phyloP scores from a whole-genome alignment of 2,113 vertebrate species.

The Crotalus tigris region DNA sequence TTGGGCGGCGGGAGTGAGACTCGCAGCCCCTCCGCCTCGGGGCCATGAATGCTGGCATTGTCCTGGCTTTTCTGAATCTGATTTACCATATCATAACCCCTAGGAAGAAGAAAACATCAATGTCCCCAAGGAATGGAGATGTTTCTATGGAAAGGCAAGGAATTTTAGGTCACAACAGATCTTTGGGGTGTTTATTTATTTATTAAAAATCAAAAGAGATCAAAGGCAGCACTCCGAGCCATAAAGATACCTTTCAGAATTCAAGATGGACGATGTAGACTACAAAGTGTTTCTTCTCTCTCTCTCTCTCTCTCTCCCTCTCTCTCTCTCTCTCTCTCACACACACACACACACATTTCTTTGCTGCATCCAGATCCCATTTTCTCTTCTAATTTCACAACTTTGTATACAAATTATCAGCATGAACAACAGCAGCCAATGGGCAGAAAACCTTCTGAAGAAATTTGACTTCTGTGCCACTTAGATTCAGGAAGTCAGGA shows the following conservation, averaged over 20 bases:
- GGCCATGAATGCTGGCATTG: conserved; percentile 90
- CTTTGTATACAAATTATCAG: conserved; percentile 66
- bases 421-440: conserved; percentile 40
- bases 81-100: conserved; percentile 99
- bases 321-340: not conserved
- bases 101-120: conserved; percentile 99
- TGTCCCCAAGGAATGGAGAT: conserved; percentile 93
- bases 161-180: conserved; percentile 95
- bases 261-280: conserved; percentile 90
- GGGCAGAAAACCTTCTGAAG: not conserved
- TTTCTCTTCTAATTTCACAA: conserved; percentile 73
- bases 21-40: conserved; percentile 50
- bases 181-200: conserved; percentile 61
- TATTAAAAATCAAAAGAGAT: conserved; percentile 84
- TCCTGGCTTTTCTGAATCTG: conserved; percentile 88
- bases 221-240: conserved; percentile 86
- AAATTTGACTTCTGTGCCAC: not conserved
- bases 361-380: conserved; percentile 67
- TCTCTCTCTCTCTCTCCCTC: conserved; percentile 33
- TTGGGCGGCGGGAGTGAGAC: conserved; percentile 70
- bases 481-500: not conserved
- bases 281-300: conserved; percentile 79
- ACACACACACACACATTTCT: not conserved
- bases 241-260: conserved; percentile 76
- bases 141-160: conserved; percentile 99